phyloP scores from a whole-genome alignment of 2,888 invertebrate species.

The Pyralis farinalis region DNA sequence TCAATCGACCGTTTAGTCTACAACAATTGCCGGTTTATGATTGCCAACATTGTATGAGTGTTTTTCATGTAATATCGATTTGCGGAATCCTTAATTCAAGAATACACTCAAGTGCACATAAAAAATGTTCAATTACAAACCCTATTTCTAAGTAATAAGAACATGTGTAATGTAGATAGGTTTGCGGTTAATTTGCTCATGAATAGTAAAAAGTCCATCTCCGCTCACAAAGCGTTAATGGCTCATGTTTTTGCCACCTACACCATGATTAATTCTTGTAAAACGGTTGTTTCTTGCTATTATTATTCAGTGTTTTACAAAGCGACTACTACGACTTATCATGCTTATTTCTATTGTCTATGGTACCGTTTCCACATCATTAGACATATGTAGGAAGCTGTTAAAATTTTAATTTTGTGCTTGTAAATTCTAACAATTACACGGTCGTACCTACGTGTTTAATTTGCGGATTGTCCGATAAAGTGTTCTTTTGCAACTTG shows the following conservation, averaged over 20 bases:
- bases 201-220: conserved; percentile 61
- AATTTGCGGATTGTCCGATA: neutral
- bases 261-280: conserved; percentile 70
- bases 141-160: conserved; percentile 1
- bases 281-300: conserved; percentile 68
- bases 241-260: conserved; percentile 62
- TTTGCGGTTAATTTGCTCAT: conserved; percentile 63
- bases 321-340: conserved; percentile 49
- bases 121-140: neutral
- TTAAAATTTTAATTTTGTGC: conserved; percentile 2
- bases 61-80: conserved; percentile 8
- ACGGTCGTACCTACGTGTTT: conserved; percentile 3
- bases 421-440: conserved; percentile 7
- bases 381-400: conserved; percentile 18
- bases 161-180: neutral
- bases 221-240: conserved; percentile 55
- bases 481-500: no score
- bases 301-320: conserved; percentile 66
- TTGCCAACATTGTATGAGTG: conserved; percentile 5
- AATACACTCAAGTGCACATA: neutral
- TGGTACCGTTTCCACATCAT: conserved; percentile 64
- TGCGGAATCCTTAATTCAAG: conserved; percentile 3
- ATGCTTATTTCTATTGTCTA: conserved; percentile 43
- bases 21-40: conserved; percentile 7
- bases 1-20: conserved; percentile 5